Evolutionary conservation across 2,888 invertebrate species (phyloP).

Genomic region (Sarcophaga rosellei): DNA sequence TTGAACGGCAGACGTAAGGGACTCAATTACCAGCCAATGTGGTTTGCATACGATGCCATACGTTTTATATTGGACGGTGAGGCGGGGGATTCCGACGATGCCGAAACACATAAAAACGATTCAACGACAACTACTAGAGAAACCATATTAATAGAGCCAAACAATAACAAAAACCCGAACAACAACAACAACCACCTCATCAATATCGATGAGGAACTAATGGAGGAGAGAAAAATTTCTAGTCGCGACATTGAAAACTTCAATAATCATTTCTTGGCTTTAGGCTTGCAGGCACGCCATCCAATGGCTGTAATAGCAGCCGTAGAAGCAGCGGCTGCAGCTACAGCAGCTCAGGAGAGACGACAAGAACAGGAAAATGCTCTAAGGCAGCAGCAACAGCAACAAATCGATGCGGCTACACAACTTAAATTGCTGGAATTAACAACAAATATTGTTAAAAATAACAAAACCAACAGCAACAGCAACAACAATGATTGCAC

Average conservation of each 20-base stretch:
- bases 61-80: conserved; percentile 79
- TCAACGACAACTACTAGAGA: conserved; percentile 43
- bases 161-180: conserved; percentile 44
- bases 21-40: conserved; percentile 80
- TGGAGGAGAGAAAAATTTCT: conserved; percentile 65
- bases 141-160: conserved; percentile 27
- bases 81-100: conserved; percentile 70
- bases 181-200: conserved; percentile 50
- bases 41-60: conserved; percentile 80
- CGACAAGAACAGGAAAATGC: conserved; percentile 58
- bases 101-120: conserved; percentile 58
- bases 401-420: conserved; percentile 53
- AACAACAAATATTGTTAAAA: conserved; percentile 46
- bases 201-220: conserved; percentile 60
- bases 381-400: conserved; percentile 50
- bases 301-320: conserved; percentile 73
- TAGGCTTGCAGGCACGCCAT: conserved; percentile 66
- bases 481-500: conserved; percentile 35
- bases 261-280: conserved; percentile 67
- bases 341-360: conserved; percentile 62
- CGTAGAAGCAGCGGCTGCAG: conserved; percentile 63
- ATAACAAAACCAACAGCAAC: conserved; percentile 47
- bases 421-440: conserved; percentile 61
- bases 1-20: conserved; percentile 78
- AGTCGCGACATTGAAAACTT: conserved; percentile 68